Evolutionary conservation across 2,113 vertebrate species (phyloP), one percentile per base, ranked within the genome.

Genomic region (Ceratotherium simum): DNA sequence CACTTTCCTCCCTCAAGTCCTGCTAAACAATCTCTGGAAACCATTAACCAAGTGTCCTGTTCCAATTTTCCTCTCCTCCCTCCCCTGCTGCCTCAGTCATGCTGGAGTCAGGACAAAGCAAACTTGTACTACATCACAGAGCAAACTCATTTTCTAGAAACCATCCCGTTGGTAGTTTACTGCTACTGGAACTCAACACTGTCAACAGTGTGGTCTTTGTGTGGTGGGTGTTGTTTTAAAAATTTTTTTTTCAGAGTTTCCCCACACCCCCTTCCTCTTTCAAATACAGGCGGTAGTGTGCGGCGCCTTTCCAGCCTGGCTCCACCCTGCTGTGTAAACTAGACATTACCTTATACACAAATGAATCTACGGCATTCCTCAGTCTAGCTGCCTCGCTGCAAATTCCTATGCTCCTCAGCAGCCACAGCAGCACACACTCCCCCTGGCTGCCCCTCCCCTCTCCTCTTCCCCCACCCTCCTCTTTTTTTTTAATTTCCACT

Each of bases 261-360:
- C 88, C 93, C 29, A 62, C 70, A 33, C 90, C 89, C 90, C 96
- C 79, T 98, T 98, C 97, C 97, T 96, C 93, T 97, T 98, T 97
- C 98, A 98, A 98, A 98, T 67, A 98, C 90, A 97, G 96, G 98
- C 98, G 98, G 98, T 98, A 98, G 98, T 98, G 99, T 97, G 17
- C 97, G 99, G 99, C 99, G 98, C 99, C 99, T 99, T 98, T 98
- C 96, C 80, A 95, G 97, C 97, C 98, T 92, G 98, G 98, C 99
- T 99, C 99, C 98, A 98, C 99, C 99, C 99, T 96, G 51, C 84
- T 99, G 98, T 98, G 98, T 98, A 99, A 98, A 98, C 99, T 98
- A 99, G 99, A 99, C 99, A 99, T 99, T 99, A 99, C 99, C 99
- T 99, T 99, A 99, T 99, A 99, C 99, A 99, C 99, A 99, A 99